Evolutionary conservation across 1,140 invertebrate genomes (phyloP), one percentile per base, ranked within the genome.

Genomic region (Drosophila murphyi): DNA sequence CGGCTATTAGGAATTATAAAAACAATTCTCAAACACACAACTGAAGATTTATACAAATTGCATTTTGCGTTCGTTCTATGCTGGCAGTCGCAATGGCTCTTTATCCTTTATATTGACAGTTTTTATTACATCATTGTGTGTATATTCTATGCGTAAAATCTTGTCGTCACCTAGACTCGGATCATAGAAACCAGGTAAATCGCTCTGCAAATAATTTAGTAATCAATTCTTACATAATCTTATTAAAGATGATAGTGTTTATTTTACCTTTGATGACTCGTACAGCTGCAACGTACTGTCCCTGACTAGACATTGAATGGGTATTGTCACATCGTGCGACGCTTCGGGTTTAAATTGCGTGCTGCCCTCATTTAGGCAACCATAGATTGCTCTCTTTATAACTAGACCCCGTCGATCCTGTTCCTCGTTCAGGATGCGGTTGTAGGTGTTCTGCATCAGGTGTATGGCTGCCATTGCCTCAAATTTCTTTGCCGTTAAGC

Each of bases 151-250:
- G 41, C 96, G 95, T 31, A 99, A 93, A 70, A 95, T 95, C 93
- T 99, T 99, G 4, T 97, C 96, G 78, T 99, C 98, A 3, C 98
- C 97, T 12, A 98, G 95, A 90, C 97, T 98, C 0, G 98, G 98
- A 93, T 99, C 98, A 93, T 97, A 99, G 93, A 99, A 99, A 32
- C 98, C 98, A 39, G 98, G 97, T 56, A 99, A 93, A 91, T 98
- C 97, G 91, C 96, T 96, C 98, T 99, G 93, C 2, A 59, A 70
- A 7, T 7, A 59, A 41, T 5, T 37, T 12, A 43, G 10, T 7
- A 39, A 10, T 28, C 48, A 4, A 6, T 31, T 28, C 3, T 29
- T 8, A 48, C 2, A 48, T 29, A 48, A 0, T 28, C 4, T 2
- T 3, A 5, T 43, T 4, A n/a, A n/a, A n/a, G 39, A 41, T 3